Evolutionary conservation across 2,113 vertebrate species (phyloP).

Genomic region (Perognathus longimembris): DNA sequence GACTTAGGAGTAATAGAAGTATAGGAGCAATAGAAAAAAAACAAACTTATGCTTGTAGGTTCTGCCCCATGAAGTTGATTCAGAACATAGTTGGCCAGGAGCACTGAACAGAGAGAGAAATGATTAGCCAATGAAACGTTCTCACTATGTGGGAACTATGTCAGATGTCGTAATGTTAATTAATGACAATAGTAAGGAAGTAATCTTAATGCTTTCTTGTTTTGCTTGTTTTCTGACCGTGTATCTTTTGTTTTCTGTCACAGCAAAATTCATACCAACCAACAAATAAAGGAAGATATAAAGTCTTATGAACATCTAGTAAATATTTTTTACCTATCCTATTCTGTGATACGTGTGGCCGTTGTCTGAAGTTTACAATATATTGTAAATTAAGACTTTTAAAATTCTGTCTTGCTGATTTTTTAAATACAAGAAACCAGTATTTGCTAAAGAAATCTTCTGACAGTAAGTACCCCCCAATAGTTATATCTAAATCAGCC

Average conservation of each 20-base stretch:
- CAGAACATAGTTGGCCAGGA: neutral
- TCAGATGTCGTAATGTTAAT: neutral
- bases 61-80: neutral
- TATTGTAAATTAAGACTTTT: conserved; percentile 87
- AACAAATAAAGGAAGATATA: conserved; percentile 98
- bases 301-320: conserved; percentile 92
- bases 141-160: neutral
- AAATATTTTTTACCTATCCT: conserved; percentile 76
- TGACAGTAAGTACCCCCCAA: conserved; percentile 76
- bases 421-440: conserved; percentile 84
- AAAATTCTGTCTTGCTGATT: conserved; percentile 83
- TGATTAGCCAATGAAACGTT: neutral
- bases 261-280: conserved; percentile 99
- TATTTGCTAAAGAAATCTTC: conserved; percentile 83
- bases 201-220: neutral
- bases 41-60: neutral
- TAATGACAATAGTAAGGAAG: conserved; percentile 44
- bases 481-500: conserved; percentile 78
- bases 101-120: neutral
- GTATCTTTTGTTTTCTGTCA: conserved; percentile 76
- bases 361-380: conserved; percentile 86
- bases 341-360: conserved; percentile 83
- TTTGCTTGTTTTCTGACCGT: conserved; percentile 57
- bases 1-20: neutral
- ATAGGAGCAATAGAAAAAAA: neutral